A percentile compares a stretch with the other conserved stretches of the same genome.
Evolutionary conservation across 2,113 vertebrate genomes (phyloP).

Genomic region (Donacobius atricapilla): DNA sequence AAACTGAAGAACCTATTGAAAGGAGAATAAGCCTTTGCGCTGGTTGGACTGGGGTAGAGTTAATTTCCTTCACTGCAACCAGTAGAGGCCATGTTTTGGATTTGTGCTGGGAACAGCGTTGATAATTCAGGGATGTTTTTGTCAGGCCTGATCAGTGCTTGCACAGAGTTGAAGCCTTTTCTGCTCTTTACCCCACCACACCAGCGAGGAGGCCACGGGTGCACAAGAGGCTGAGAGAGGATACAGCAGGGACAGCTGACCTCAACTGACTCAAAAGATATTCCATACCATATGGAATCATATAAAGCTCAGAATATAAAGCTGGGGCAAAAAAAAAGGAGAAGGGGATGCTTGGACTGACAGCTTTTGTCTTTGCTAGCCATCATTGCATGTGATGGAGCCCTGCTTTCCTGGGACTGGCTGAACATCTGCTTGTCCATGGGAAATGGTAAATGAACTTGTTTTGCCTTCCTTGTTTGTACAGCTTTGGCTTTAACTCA

Average conservation of each 20-base stretch:
- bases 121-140: neutral
- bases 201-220: neutral
- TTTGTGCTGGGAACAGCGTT: neutral
- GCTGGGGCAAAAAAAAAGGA: neutral
- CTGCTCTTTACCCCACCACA: neutral
- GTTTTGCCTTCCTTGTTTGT: neutral
- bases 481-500: neutral
- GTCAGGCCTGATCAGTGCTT: neutral
- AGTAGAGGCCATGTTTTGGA: neutral
- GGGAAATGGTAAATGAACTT: neutral
- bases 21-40: neutral
- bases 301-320: neutral
- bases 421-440: neutral
- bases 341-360: neutral
- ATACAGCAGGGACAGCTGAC: neutral
- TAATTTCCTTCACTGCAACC: neutral
- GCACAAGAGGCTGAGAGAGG: neutral
- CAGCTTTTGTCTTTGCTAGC: neutral
- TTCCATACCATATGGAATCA: neutral
- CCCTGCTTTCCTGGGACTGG: neutral
- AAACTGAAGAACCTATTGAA: neutral
- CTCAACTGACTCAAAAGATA: too few relatives aligned
- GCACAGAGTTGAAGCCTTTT: neutral
- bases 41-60: neutral
- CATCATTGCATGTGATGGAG: rapidly evolving